Evolutionary conservation across 2,888 invertebrate genomes (phyloP), one percentile per base, ranked within the genome.

Genomic region (Lymantria dispar): DNA sequence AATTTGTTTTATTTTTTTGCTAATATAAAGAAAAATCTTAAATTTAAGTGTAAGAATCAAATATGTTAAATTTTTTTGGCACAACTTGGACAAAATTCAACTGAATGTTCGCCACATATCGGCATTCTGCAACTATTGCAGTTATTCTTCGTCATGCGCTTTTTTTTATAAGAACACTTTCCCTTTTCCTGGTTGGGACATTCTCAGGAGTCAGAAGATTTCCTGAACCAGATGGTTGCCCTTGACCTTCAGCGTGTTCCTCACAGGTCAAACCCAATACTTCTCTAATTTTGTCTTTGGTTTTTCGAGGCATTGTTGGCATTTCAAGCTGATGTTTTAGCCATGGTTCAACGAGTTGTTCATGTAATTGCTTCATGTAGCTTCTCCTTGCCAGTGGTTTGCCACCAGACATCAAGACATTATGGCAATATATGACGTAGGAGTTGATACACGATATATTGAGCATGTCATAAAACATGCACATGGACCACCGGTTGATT

Each of bases 401-500:
- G 9, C 33, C 13, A 11, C 44, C 44, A 9, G 13, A 11, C 36
- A 44, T 14, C 14, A 52, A 29, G 9, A 47, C 31, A 51, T 58
- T 63, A 43, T 56, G 55, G 36, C 45, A 42, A 38, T 61, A 56
- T 33, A 60, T 58, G 37, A 61, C 43, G 44, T 56, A 58, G 10
- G 47, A 50, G 37, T 59, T 63, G 1, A 60, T 49, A 49, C 52
- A 54, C 14, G 54, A 45, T 41, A 61, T 58, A 33, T 64, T 59
- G 39, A 65, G 31, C 47, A 65, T 62, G 14, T 56, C 57, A 48
- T 62, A 60, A 45, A 64, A 58, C 12, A 62, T 31, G 12, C 45
- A 41, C 58, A 58, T 56, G 8, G 55, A 58, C 61, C 60, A 64
- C 47, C 60, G 52, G 13, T 53, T 58, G 9, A 57, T 62, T 39